Percentiles rank a stretch among this genome's conserved stretches.
phyloP scores from a whole-genome alignment of 2,888 invertebrate genomes.

The Chrysomela aeneicollis region DNA sequence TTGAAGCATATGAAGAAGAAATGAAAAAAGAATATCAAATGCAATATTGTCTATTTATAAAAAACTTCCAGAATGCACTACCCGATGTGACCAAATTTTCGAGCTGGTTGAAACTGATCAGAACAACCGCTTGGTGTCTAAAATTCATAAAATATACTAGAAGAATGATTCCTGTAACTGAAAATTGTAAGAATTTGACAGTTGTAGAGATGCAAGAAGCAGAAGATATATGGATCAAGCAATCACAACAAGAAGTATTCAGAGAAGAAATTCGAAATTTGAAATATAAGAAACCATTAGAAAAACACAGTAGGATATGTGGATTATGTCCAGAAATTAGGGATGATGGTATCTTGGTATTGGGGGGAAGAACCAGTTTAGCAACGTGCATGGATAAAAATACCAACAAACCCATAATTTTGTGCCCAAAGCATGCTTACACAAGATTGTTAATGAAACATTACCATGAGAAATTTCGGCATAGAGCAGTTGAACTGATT shows the following conservation, averaged over 20 bases:
- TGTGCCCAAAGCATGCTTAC: background rate
- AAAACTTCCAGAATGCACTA: background rate
- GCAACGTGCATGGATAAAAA: too few relatives aligned
- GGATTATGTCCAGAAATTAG: constrained; percentile 4
- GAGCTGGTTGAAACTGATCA: background rate
- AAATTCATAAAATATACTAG: too few relatives aligned
- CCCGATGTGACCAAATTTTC: background rate
- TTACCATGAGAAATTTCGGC: constrained; percentile 6
- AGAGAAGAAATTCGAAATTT: background rate
- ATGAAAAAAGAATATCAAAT: background rate
- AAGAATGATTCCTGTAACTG: background rate
- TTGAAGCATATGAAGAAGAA: too few relatives aligned
- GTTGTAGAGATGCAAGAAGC: background rate
- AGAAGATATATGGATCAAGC: background rate
- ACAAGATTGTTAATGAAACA: background rate
- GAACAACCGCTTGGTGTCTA: too few relatives aligned
- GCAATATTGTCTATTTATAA: background rate
- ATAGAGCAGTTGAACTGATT: background rate
- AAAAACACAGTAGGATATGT: background rate
- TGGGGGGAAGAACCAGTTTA: background rate
- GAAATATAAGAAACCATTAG: background rate
- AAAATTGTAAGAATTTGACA: background rate
- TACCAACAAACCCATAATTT: background rate
- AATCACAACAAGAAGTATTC: background rate
- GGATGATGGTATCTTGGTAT: background rate